These are phyloP conservation scores for Thalassophryne amazonica DNA, from an alignment of 2,797 vertebrate genomes.

Conservation along the genomic window DNA sequence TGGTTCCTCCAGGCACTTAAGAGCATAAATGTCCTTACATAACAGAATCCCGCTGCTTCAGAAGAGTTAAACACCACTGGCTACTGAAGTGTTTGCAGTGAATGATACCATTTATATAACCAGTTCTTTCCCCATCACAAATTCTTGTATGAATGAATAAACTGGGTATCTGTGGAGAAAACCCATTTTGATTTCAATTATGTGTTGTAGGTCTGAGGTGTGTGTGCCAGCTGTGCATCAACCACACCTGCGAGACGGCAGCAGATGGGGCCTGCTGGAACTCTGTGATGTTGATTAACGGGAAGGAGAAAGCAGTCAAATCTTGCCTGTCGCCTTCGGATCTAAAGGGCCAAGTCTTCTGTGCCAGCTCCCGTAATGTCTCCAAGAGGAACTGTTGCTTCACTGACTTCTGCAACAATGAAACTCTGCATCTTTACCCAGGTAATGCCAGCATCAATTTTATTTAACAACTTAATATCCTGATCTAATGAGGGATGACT, in stretches of 20 bases:
- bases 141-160: slow-evolving; percentile 3
- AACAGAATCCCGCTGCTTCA: slow-evolving; percentile 49
- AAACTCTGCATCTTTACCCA: slow-evolving; percentile 85
- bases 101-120: slow-evolving; percentile 7
- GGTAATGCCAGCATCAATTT: slow-evolving; percentile 62
- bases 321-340: slow-evolving; percentile 88
- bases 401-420: slow-evolving; percentile 97
- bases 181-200: neutral
- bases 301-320: slow-evolving; percentile 87
- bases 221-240: slow-evolving; percentile 90
- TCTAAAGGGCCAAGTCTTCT: slow-evolving; percentile 91
- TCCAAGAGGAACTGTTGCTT: slow-evolving; percentile 94
- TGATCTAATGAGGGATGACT: too few species aligned
- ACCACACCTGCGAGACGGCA: slow-evolving; percentile 91
- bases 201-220: slow-evolving; percentile 82
- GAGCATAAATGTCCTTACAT: slow-evolving; percentile 53
- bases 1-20: slow-evolving; percentile 56
- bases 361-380: slow-evolving; percentile 89
- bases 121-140: neutral
- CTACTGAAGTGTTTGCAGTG: slow-evolving; percentile 2
- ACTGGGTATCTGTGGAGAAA: neutral
- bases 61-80: slow-evolving; percentile 26
- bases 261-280: slow-evolving; percentile 94
- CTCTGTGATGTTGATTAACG: slow-evolving; percentile 90
- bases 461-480: too few species aligned